A percentile compares a stretch with the other conserved stretches of the same genome.
phyloP scores from a whole-genome alignment of 2,797 vertebrate species.

The Hyperoplus lanceolatus region DNA sequence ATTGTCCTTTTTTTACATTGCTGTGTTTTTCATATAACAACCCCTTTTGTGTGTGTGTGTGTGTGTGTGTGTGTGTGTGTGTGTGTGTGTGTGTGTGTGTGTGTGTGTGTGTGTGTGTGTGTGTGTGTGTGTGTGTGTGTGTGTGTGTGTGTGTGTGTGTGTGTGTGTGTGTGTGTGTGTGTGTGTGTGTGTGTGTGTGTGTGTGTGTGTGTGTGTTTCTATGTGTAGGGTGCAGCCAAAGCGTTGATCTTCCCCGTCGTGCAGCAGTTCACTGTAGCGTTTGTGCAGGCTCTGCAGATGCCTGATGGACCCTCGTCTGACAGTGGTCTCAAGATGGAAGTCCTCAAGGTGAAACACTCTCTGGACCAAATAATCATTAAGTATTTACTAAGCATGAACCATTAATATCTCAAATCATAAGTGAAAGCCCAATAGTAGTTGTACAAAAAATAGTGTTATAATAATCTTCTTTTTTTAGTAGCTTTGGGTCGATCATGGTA shows the following conservation, averaged over 20 bases:
- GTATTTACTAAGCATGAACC: not conserved
- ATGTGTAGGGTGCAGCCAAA: conserved; percentile 92
- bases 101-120: not conserved
- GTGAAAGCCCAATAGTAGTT: no score
- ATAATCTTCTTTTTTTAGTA: not conserved
- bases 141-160: not conserved
- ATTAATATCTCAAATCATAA: not conserved
- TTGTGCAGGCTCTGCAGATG: conserved; percentile 97
- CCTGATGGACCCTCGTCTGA: conserved; percentile 96
- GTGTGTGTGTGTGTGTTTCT: not conserved
- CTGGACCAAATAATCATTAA: not conserved
- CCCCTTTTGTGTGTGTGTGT: not conserved
- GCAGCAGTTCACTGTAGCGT: conserved; percentile 98
- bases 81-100: not conserved
- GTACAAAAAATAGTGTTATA: no score
- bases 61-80: not conserved
- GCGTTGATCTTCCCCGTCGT: conserved; percentile 97
- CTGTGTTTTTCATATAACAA: no score
- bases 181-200: not conserved
- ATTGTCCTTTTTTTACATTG: not conserved
- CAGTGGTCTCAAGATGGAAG: conserved; percentile 98
- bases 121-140: not conserved
- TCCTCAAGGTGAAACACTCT: conserved; percentile 90
- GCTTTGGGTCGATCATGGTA: not conserved
- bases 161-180: not conserved